These are phyloP conservation scores for Zeugodacus cucurbitae DNA, from an alignment of 1,140 invertebrate species.

Conservation along the genomic window DNA sequence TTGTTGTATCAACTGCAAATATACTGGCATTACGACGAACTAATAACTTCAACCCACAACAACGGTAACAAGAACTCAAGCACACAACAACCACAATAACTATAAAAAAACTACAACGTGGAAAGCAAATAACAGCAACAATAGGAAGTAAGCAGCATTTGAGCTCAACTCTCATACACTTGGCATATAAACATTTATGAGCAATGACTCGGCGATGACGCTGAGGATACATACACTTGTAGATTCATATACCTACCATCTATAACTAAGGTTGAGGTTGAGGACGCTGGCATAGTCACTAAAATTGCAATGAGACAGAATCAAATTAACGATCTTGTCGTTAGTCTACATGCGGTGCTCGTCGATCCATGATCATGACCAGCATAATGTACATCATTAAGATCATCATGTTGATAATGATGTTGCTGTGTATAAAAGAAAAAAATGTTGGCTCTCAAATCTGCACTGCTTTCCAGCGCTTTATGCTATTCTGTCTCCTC, in stretches of 20 bases:
- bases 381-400: conserved; percentile 6
- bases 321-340: conserved; percentile 45
- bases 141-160: conserved; percentile 23
- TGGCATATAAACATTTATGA: conserved; percentile 32
- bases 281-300: conserved; percentile 3
- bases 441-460: background rate
- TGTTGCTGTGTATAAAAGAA: conserved; percentile 20
- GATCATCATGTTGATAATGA: conserved; percentile 31
- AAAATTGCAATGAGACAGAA: conserved; percentile 42
- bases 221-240: background rate
- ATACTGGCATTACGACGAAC: background rate
- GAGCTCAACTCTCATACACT: background rate
- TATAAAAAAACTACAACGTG: background rate
- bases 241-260: background rate
- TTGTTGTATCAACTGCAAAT: background rate
- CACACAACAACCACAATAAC: background rate
- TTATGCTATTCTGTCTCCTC: background rate
- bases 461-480: background rate
- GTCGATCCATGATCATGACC: conserved; percentile 17
- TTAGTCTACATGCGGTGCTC: conserved; percentile 20
- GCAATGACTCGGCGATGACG: conserved; percentile 22
- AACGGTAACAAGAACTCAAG: background rate
- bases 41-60: conserved; percentile 39
- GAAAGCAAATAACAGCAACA: background rate
- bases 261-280: background rate